These are phyloP conservation scores for Cerastis rubricosa DNA, from an alignment of 2,888 invertebrate genomes.

Conservation along the genomic window DNA sequence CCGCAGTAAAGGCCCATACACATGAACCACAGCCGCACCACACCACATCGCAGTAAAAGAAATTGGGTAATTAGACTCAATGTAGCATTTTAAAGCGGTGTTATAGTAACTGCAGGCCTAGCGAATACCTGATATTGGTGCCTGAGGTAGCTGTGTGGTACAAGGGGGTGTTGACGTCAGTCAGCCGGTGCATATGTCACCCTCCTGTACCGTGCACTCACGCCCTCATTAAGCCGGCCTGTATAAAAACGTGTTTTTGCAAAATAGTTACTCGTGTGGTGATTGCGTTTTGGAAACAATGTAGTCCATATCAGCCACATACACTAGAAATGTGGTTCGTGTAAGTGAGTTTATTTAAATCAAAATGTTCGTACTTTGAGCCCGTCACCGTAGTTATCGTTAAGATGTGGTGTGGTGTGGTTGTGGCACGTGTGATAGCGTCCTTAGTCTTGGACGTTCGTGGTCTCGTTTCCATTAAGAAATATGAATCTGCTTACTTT, in stretches of 20 bases:
- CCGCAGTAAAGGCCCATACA: constrained; percentile 43
- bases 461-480: constrained; percentile 49
- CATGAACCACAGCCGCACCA: constrained; percentile 5
- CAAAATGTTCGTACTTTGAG: background rate
- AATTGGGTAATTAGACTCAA: background rate
- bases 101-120: background rate
- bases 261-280: too few relatives aligned
- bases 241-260: too few relatives aligned
- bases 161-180: background rate
- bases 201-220: too few relatives aligned
- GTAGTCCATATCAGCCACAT: too few relatives aligned
- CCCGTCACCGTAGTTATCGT: too few relatives aligned
- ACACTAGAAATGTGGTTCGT: background rate
- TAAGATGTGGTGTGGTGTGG: constrained; percentile 3
- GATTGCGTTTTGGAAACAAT: too few relatives aligned
- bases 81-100: background rate
- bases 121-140: background rate
- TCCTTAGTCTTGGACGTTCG: constrained; percentile 38
- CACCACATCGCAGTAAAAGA: background rate
- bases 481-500: constrained; percentile 53
- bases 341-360: background rate
- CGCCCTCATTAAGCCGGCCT: too few relatives aligned
- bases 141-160: background rate
- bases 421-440: background rate
- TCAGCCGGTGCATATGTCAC: too few relatives aligned